A percentile compares a stretch with the other conserved stretches of the same genome.
Evolutionary conservation across 2,797 vertebrate genomes (phyloP).

Genomic region (Antrozous pallidus): DNA sequence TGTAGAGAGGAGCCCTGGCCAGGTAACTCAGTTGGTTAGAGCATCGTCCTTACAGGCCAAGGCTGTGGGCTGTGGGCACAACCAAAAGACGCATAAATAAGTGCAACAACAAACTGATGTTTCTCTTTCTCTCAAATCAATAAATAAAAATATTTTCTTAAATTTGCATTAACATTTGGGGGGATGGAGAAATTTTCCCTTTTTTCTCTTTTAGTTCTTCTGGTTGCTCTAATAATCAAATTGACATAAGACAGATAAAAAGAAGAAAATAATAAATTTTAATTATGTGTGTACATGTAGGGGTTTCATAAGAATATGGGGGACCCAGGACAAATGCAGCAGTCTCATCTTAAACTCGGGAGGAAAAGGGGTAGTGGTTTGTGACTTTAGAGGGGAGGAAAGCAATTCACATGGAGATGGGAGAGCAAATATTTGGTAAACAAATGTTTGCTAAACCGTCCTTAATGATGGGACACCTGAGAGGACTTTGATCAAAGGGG

Average conservation of each 20-base stretch:
- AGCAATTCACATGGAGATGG: background rate
- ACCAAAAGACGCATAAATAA: background rate
- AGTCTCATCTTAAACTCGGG: background rate
- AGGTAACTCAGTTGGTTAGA: background rate
- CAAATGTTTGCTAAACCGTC: background rate
- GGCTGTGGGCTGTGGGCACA: too few relatives aligned
- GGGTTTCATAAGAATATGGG: background rate
- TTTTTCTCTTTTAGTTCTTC: background rate
- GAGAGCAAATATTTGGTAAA: background rate
- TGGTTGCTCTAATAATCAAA: background rate
- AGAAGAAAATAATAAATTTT: background rate
- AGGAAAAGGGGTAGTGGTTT: background rate
- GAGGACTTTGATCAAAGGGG: background rate
- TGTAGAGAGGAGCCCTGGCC: background rate
- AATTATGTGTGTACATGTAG: background rate
- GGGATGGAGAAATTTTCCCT: background rate
- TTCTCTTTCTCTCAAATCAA: background rate
- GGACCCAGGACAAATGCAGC: background rate
- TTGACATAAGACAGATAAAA: background rate
- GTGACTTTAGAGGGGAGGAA: background rate
- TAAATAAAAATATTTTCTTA: background rate
- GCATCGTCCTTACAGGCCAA: background rate
- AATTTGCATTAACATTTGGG: background rate
- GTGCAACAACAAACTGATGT: background rate
- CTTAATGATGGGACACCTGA: background rate